Evolutionary conservation across 2,113 vertebrate species (phyloP).

Genomic region (Ariopsis seemanni): DNA sequence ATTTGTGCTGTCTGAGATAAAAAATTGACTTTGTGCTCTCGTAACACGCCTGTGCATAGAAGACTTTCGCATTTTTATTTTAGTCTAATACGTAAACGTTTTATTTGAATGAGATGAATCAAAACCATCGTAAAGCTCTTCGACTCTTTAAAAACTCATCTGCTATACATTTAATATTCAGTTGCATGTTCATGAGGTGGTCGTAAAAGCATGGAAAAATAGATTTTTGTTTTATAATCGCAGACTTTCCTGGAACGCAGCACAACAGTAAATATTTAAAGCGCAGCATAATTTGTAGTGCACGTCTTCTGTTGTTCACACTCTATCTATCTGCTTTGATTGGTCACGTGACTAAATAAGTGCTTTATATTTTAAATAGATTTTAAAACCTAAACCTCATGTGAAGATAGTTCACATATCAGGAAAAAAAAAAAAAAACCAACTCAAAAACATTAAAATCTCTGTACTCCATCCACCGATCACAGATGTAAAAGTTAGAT

Average conservation of each 20-base stretch:
- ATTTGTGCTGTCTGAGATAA: not conserved
- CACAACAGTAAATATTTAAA: conserved; percentile 18
- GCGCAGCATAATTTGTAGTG: conserved; percentile 15
- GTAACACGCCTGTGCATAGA: not conserved
- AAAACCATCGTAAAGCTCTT: conserved; percentile 7
- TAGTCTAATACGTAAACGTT: not conserved
- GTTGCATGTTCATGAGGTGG: not conserved
- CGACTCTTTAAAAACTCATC: not conserved
- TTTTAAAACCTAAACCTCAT: not conserved
- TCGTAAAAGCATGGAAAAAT: not conserved
- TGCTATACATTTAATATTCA: not conserved
- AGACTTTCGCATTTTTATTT: not conserved
- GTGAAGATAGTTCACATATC: not conserved
- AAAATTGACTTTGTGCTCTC: not conserved
- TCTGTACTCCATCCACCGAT: not conserved
- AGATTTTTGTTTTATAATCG: not conserved
- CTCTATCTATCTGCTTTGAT: not conserved
- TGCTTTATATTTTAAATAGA: not conserved
- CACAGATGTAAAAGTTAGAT: not conserved
- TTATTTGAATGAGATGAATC: not conserved
- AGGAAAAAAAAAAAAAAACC: not conserved
- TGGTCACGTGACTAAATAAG: not conserved
- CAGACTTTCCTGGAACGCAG: not conserved
- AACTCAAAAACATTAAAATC: not conserved
- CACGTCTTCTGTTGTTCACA: not conserved